Evolutionary conservation across 1,140 invertebrate genomes (phyloP).

Genomic region (Cyrtorhinus lividipennis): DNA sequence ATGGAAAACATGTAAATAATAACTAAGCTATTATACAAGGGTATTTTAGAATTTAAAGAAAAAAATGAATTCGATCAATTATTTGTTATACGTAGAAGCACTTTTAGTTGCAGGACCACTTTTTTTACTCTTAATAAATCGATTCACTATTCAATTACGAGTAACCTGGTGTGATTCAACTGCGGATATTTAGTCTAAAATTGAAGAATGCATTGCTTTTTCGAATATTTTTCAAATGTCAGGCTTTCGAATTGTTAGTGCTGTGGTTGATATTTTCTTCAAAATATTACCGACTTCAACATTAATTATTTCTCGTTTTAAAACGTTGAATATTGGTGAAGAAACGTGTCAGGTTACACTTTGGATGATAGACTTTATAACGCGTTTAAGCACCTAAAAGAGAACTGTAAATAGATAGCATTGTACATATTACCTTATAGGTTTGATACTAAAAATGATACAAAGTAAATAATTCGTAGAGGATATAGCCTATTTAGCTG

Average conservation of each 20-base stretch:
- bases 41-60: not conserved
- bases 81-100: not conserved
- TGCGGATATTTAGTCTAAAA: too few species aligned
- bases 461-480: constrained; percentile 11
- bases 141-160: too few species aligned
- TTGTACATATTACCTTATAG: constrained; percentile 14
- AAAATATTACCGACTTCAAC: too few species aligned
- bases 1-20: not conserved
- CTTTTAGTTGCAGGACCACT: too few species aligned
- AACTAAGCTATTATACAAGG: not conserved
- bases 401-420: constrained; percentile 13
- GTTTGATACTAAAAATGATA: constrained; percentile 14
- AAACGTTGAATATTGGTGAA: too few species aligned
- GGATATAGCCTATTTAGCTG: constrained; percentile 1
- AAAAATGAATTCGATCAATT: not conserved
- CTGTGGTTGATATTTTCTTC: too few species aligned
- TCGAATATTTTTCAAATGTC: too few species aligned
- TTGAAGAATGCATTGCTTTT: too few species aligned
- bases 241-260: too few species aligned
- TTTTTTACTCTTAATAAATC: too few species aligned
- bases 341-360: constrained; percentile 16
- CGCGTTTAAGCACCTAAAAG: constrained; percentile 11
- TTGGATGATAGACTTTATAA: constrained; percentile 18
- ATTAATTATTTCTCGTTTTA: too few species aligned
- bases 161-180: too few species aligned